A percentile compares a stretch with the other conserved stretches of the same genome.
These are phyloP conservation scores for Cepaea hortensis DNA, from an alignment of 2,888 invertebrate genomes.

Conservation along the genomic window DNA sequence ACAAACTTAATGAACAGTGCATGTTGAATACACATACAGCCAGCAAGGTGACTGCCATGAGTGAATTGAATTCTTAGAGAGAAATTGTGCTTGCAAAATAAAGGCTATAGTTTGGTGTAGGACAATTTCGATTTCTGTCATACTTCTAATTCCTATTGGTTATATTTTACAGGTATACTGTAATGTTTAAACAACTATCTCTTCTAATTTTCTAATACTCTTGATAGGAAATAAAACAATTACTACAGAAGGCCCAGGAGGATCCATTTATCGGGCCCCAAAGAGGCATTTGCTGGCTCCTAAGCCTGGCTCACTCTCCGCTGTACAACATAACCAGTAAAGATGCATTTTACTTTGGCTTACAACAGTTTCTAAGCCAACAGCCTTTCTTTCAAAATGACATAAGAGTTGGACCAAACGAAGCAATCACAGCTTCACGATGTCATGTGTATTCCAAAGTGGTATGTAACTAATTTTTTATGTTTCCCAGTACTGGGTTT, in stretches of 20 bases:
- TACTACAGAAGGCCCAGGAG: slow-evolving; percentile 34
- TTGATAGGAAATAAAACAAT: neutral
- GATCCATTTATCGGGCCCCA: slow-evolving; percentile 27
- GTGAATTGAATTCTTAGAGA: too few species aligned
- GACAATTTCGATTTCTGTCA: too few species aligned
- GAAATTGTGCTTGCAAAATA: too few species aligned
- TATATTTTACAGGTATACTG: too few species aligned
- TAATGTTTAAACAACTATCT: too few species aligned
- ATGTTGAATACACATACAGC: too few species aligned
- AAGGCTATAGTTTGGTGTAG: too few species aligned
- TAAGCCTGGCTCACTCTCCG: slow-evolving; percentile 28
- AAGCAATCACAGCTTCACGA: slow-evolving; percentile 84
- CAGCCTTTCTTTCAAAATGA: slow-evolving; percentile 49
- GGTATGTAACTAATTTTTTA: slow-evolving; percentile 1
- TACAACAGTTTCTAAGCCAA: slow-evolving; percentile 44
- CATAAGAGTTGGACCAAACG: slow-evolving; percentile 52
- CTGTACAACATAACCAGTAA: slow-evolving; percentile 42
- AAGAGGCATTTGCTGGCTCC: slow-evolving; percentile 51
- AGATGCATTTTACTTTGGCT: slow-evolving; percentile 39
- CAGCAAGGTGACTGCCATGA: too few species aligned
- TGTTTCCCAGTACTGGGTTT: too few species aligned
- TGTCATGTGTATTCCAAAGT: slow-evolving; percentile 49
- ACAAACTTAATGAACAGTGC: too few species aligned
- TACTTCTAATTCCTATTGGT: too few species aligned
- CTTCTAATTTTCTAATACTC: too few species aligned